Evolutionary conservation across 64 coral and sea anemone species (phyloP).

Genomic region (Pocillopora damicornis): DNA sequence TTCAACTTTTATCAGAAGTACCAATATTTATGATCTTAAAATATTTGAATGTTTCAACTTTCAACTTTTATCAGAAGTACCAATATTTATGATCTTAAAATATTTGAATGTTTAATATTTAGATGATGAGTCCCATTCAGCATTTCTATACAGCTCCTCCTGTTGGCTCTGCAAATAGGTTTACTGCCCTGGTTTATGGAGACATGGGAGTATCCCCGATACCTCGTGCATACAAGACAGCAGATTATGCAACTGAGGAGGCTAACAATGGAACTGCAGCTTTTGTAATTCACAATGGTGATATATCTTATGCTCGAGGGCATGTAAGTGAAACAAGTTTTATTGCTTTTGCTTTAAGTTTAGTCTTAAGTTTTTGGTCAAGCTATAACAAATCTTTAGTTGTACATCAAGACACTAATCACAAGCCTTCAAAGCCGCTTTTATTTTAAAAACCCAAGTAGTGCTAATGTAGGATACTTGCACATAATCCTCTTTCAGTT

Average conservation of each 20-base stretch:
- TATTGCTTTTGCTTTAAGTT: background rate
- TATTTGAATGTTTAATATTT: background rate
- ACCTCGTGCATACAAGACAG: conserved; percentile 48
- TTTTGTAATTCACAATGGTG: conserved; percentile 74
- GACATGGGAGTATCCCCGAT: conserved; percentile 79
- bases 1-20: too few species aligned
- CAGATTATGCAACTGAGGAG: conserved; percentile 65
- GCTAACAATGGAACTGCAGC: conserved; percentile 42
- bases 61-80: too few species aligned
- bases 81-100: too few species aligned
- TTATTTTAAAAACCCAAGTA: too few species aligned
- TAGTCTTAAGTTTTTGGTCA: too few species aligned
- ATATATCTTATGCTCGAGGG: conserved; percentile 77
- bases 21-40: too few species aligned
- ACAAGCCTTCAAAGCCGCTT: too few species aligned
- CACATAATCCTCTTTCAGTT: too few species aligned
- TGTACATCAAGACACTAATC: too few species aligned
- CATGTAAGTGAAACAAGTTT: conserved; percentile 45
- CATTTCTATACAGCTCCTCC: conserved; percentile 54
- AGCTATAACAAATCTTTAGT: too few species aligned
- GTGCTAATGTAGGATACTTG: too few species aligned
- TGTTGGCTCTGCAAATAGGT: conserved; percentile 52
- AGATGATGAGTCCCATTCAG: conserved; percentile 64
- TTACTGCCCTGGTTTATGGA: conserved; percentile 81
- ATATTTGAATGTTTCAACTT: background rate